These are phyloP conservation scores for Nannoperca australis DNA, from an alignment of 2,797 vertebrate species.

Conservation along the genomic window DNA sequence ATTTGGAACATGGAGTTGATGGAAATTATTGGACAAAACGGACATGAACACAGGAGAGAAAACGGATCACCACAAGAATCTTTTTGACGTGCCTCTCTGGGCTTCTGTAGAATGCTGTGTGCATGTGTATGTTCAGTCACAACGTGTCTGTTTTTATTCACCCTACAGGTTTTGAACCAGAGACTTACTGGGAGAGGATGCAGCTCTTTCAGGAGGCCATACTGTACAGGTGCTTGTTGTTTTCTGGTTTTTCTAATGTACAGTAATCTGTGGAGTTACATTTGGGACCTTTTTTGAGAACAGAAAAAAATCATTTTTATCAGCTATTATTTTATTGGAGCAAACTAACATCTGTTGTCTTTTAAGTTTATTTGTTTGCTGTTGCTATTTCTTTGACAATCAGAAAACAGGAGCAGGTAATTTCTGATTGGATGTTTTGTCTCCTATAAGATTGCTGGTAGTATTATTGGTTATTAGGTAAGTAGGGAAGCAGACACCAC, in stretches of 20 bases:
- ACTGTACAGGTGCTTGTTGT: constrained; percentile 87
- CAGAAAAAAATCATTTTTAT: neutral
- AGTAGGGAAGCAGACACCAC: neutral
- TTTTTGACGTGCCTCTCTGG: no score
- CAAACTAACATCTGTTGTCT: neutral
- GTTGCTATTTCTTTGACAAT: neutral
- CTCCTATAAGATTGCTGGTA: neutral
- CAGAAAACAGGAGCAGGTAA: neutral
- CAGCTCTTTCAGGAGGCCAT: constrained; percentile 97
- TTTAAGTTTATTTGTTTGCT: neutral
- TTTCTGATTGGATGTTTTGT: neutral
- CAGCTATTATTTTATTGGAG: neutral
- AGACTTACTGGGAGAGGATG: constrained; percentile 98
- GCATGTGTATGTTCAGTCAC: no score
- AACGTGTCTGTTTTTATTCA: neutral
- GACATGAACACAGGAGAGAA: no score
- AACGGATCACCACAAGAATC: no score
- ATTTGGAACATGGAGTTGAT: no score
- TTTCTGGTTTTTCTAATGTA: neutral
- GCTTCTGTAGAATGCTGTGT: no score
- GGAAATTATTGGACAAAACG: no score
- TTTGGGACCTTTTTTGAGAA: neutral
- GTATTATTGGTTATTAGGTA: neutral
- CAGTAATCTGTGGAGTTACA: neutral
- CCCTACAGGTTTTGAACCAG: constrained; percentile 92